Evolutionary conservation across 2,113 vertebrate species (phyloP), one percentile per base, ranked within the genome.

Genomic region (Bubo scandiacus): DNA sequence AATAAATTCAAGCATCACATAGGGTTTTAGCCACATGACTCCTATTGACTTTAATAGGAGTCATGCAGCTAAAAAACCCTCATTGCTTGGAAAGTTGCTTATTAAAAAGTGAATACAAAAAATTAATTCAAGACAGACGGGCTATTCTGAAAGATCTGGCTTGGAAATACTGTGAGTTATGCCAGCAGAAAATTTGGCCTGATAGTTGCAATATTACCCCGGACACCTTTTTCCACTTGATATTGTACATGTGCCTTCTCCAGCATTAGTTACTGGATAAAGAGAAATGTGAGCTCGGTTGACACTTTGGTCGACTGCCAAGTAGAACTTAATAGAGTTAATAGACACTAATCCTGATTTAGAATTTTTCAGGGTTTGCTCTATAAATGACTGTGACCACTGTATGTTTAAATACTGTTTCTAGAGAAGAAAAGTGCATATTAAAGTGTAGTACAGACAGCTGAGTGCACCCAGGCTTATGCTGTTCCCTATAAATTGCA

Each of bases 31-130:
- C 96, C 89, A 92, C 96, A 97, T 78, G 96, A 70, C 74, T 97
- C 89, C 87, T 91, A 92, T 96, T 96, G 95, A 94, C 91, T 95
- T 91, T 96, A 96, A 97, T 96, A 94, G 95, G 91, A 97, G 66
- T 94, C 96, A 88, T 90, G 96, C 89, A 43, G 96, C 94, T 97
- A 91, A 95, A 96, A 97, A 86, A 12, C 74, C 62, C 81, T 95
- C 38, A 34, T 92, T 92, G 84, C 94, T 91, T 89, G 78, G 91
- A 92, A 97, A 96, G 91, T 95, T 96, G 94, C 87, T 96, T 97
- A 96, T 97, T 97, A 96, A 95, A 97, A 90, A 95, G 45, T 78
- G 89, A 94, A 94, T 87, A 34, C 12, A 0, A 96, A 95, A 94
- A 95, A 96, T 43, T 88, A 96, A 95, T 89, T 97, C 43, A 66